Base-by-base conservation (phyloP, 2,113 vertebrate genomes). In the Leuciscus idus region DNA sequence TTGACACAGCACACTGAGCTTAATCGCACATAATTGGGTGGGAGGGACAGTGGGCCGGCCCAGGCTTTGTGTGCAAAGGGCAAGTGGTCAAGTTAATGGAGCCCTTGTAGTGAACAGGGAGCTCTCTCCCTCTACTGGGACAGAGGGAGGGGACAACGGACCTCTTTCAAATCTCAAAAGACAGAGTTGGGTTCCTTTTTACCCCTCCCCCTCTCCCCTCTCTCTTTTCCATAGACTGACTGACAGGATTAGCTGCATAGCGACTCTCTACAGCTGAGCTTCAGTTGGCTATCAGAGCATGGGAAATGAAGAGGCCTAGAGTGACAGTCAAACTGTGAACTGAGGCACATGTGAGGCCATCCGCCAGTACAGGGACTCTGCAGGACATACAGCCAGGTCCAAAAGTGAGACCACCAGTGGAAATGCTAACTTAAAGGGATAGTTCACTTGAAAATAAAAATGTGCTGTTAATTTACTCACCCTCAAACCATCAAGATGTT, bases 11-110 rank as follows among this genome's bases (percentile, higher is more conserved):
- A 96, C 96, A 98, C 96, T 99, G 97, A 99, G 98, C 97, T 98
- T 99, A 99, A 99, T 99, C 97, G 95, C 96, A 96, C 96, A 98
- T 99, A 99, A 99, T 99, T 98, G 97, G 97, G 96, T 97, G 96
- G 98, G 98, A 98, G 98, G 97, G 95, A 97, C 97, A 95, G 96
- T 96, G 96, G 97, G 97, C 94, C 90, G 97, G 96, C 95, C 95
- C 95, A 93, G 95, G 96, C 97, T 98, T 99, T 99, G 97, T 99
- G 97, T 97, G 96, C 97, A 97, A 96, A 97, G 97, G 97, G 97
- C 97, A 99, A 97, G 97, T 96, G 98, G 97, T 98, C 98, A 99
- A 95, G 97, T 98, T 98, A 98, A 97, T 97, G 96, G 97, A 96
- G 96, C 96, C 96, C 97, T 97, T 97, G 97, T 96, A 96, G 96